Conservation (phyloP, 1,140 invertebrate species). For the Apis dorsata region DNA sequence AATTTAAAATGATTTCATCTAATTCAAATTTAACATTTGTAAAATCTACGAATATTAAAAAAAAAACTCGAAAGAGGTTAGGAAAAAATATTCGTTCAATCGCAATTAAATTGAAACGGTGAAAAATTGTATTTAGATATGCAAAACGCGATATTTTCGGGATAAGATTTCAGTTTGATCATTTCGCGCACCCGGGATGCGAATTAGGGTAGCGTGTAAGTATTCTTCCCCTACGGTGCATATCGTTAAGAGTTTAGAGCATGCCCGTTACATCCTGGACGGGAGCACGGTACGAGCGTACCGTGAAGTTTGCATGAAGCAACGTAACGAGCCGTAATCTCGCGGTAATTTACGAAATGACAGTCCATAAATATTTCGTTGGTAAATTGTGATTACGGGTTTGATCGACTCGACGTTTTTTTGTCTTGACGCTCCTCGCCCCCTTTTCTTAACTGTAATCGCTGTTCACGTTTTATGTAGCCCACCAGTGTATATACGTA, state of each 20-base stretch:
- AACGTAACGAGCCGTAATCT: conserved; percentile 62
- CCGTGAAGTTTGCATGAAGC: conserved; percentile 42
- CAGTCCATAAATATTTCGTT: conserved; percentile 66
- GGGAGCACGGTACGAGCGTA: conserved; percentile 10
- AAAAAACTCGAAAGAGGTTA: too few species aligned
- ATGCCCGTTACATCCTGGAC: conserved; percentile 28
- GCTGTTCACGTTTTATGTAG: conserved; percentile 5
- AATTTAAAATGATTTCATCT: not conserved
- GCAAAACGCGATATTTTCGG: not conserved
- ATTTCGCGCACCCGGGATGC: not conserved
- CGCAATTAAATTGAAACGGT: too few species aligned
- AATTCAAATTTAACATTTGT: not conserved
- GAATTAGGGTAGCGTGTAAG: conserved; percentile 16
- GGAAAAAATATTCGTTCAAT: too few species aligned
- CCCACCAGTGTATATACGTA: not conserved
- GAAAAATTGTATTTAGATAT: not conserved
- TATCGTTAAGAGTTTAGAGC: conserved; percentile 44
- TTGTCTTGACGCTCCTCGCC: conserved; percentile 3
- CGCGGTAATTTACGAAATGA: conserved; percentile 64
- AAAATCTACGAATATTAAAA: not conserved
- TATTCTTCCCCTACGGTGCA: conserved; percentile 34
- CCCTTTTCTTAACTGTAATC: conserved; percentile 8
- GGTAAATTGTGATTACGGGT: conserved; percentile 64
- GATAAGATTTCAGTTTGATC: not conserved
- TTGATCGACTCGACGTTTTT: conserved; percentile 43